These are phyloP conservation scores for Nomada ferruginata DNA, from an alignment of 2,888 invertebrate genomes.

Conservation along the genomic window DNA sequence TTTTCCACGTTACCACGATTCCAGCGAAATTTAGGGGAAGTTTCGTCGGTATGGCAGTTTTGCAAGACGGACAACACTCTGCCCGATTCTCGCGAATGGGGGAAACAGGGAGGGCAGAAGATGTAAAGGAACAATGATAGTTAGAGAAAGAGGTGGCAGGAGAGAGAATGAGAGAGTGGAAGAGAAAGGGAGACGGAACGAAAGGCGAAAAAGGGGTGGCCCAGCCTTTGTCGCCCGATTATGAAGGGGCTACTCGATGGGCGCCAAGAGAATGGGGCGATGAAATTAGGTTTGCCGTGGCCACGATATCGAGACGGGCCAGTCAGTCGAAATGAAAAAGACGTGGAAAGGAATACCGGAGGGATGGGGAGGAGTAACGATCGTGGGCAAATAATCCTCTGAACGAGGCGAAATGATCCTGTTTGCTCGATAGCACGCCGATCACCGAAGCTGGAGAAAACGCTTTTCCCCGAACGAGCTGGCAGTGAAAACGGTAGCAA, in stretches of 20 bases:
- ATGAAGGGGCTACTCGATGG: conserved; percentile 71
- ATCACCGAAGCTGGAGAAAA: conserved; percentile 16
- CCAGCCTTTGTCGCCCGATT: conserved; percentile 76
- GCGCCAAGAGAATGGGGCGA: conserved; percentile 58
- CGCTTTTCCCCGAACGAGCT: conserved; percentile 13
- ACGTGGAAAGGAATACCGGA: conserved; percentile 26
- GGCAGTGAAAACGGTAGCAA: conserved; percentile 1
- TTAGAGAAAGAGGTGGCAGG: neutral
- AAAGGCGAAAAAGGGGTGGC: conserved; percentile 34
- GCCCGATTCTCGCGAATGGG: neutral
- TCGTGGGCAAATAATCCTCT: conserved; percentile 59
- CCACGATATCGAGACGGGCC: conserved; percentile 73
- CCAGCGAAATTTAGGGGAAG: conserved; percentile 16
- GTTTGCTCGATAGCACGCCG: conserved; percentile 39
- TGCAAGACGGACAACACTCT: conserved; percentile 32
- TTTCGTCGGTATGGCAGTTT: conserved; percentile 38
- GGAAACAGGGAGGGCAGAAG: neutral
- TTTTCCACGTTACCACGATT: neutral
- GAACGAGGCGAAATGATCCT: conserved; percentile 46
- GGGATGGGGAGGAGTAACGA: conserved; percentile 38
- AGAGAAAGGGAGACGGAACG: neutral
- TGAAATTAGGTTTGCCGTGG: conserved; percentile 76
- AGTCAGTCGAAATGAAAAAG: conserved; percentile 53
- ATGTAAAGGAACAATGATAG: neutral
- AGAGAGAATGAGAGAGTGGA: neutral